These are phyloP conservation scores for Rhizoglyphus robini DNA, from an alignment of 1,140 invertebrate species.

Conservation along the genomic window DNA sequence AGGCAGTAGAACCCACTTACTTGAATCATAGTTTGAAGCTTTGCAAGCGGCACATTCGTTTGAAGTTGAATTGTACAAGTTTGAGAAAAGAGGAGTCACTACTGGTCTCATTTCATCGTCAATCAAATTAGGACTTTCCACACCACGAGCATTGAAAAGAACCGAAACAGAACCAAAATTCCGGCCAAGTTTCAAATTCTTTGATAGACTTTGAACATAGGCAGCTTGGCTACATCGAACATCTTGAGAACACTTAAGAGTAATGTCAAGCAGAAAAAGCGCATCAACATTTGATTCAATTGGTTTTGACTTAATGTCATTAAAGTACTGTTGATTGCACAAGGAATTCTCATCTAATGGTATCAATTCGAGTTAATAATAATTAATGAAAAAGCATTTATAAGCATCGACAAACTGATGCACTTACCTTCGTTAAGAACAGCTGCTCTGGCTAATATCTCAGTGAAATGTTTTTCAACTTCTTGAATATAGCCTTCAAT, in stretches of 20 bases:
- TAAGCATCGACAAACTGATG: too few relatives aligned
- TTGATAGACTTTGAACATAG: neutral
- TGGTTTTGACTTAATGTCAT: neutral
- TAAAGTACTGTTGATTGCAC: neutral
- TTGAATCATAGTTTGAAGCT: neutral
- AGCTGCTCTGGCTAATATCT: neutral
- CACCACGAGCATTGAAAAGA: neutral
- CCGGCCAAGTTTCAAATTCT: neutral
- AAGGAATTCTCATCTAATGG: neutral
- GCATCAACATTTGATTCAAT: neutral
- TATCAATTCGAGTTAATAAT: too few relatives aligned
- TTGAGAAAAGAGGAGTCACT: neutral
- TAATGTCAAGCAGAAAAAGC: conserved; percentile 12
- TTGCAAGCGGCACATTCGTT: conserved; percentile 9
- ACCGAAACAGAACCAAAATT: neutral
- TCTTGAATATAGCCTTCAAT: neutral
- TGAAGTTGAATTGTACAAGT: conserved; percentile 1
- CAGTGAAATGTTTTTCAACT: neutral
- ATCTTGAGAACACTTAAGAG: neutral
- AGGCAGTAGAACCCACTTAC: neutral
- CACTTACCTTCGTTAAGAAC: neutral
- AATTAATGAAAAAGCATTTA: too few relatives aligned
- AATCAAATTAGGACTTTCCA: conserved; percentile 8
- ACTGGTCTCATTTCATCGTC: conserved; percentile 8
- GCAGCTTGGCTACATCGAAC: neutral